phyloP scores from a whole-genome alignment of 30 jellyfish, hydroid and myxozoan genomes.

The Aurelia aurita region DNA sequence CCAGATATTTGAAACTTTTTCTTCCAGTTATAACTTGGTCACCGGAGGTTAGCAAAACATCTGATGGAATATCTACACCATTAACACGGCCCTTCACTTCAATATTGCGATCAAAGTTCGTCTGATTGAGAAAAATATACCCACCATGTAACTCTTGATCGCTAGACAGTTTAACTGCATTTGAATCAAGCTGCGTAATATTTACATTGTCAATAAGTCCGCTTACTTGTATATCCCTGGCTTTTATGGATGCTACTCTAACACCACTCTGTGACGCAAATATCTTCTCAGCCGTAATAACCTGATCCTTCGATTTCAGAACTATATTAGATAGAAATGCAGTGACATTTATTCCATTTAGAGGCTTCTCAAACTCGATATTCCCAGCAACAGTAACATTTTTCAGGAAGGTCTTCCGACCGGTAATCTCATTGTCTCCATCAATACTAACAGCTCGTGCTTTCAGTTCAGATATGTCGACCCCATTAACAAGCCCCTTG shows the following conservation, averaged over 20 bases:
- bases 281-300: conserved; percentile 59
- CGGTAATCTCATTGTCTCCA: conserved; percentile 29
- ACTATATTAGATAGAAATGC: conserved; percentile 51
- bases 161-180: conserved; percentile 41
- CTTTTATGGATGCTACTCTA: conserved; percentile 6
- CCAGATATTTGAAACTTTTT: conserved; percentile 50
- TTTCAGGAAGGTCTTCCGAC: conserved; percentile 39
- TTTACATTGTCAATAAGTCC: conserved; percentile 75
- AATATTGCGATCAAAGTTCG: conserved; percentile 20
- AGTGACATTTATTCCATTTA: conserved; percentile 78
- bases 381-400: conserved; percentile 16
- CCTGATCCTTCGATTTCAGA: conserved; percentile 53
- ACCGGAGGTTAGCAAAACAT: conserved; percentile 48
- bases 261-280: conserved; percentile 50
- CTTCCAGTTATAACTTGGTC: conserved; percentile 65
- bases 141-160: conserved; percentile 75
- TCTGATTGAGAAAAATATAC: conserved; percentile 40
- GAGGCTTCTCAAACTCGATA: conserved; percentile 12
- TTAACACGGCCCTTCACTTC: conserved; percentile 47
- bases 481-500: conserved; percentile 62
- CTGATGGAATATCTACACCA: conserved; percentile 39
- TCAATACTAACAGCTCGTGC: conserved; percentile 60
- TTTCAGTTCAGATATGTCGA: conserved; percentile 61
- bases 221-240: conserved; percentile 9
- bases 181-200: conserved; percentile 51